Evolutionary conservation across 2,797 vertebrate genomes (phyloP).

Genomic region (Meda fulgida): DNA sequence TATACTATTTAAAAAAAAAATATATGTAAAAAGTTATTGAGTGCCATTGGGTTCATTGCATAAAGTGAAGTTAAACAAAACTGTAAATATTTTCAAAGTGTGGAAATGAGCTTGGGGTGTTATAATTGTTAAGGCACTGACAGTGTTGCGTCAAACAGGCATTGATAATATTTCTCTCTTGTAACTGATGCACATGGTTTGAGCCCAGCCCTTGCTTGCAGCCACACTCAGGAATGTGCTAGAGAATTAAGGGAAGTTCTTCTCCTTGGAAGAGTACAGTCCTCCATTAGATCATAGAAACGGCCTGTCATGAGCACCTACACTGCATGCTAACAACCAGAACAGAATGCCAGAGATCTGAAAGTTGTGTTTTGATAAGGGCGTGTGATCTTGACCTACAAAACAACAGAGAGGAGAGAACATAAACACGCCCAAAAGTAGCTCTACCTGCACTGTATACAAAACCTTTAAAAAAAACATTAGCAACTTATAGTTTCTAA

Average conservation of each 20-base stretch:
- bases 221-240: slow-evolving; percentile 53
- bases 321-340: slow-evolving; percentile 37
- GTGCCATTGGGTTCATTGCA: background rate
- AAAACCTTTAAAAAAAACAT: slow-evolving; percentile 41
- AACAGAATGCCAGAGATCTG: slow-evolving; percentile 46
- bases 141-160: background rate
- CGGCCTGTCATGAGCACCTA: background rate
- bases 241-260: slow-evolving; percentile 44
- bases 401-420: slow-evolving; percentile 60
- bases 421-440: slow-evolving; percentile 23
- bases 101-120: background rate
- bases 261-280: slow-evolving; percentile 32
- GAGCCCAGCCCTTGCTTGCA: slow-evolving; percentile 49
- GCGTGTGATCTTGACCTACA: slow-evolving; percentile 57
- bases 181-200: slow-evolving; percentile 15
- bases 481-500: slow-evolving; percentile 1
- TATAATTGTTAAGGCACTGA: slow-evolving; percentile 1
- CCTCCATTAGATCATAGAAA: slow-evolving; percentile 24
- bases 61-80: background rate
- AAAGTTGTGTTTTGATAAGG: slow-evolving; percentile 64
- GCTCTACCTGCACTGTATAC: slow-evolving; percentile 3
- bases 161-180: slow-evolving; percentile 36
- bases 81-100: slow-evolving; percentile 12
- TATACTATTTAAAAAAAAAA: no score
- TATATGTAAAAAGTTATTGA: background rate